Evolutionary conservation across 2,888 invertebrate genomes (phyloP), one percentile per base, ranked within the genome.

Genomic region (Diabrotica balteata): DNA sequence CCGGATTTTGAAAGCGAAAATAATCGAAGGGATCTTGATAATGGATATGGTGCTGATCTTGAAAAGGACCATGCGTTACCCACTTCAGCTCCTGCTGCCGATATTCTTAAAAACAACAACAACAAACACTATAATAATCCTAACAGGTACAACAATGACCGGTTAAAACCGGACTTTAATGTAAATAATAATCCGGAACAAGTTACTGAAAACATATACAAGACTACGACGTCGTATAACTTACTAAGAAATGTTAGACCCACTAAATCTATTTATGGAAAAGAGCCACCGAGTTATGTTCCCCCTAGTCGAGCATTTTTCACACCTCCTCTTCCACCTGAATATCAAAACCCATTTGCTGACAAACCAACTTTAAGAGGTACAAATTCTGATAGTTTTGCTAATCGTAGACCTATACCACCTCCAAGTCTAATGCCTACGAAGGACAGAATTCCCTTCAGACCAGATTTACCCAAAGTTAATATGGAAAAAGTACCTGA

Each of bases 341-440:
- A 93, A 83, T 93, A 92, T 80, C 88, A 90, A 70, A 93, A 93
- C 85, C 94, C 94, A 0, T 94, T 94, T 80, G 93, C 93, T n/a
- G 93, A 94, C 81, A 94, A 93, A 83, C 94, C 94, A 61, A 95
- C 94, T 57, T 85, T 95, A 68, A 88, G 94, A 78, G 83, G 84
- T 17, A 89, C 89, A 53, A 89, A 88, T 81, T 88, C 88, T 59
- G 89, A 89, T 75, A 87, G 87, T 76, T 90, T 90, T 79, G 89
- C 88, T 74, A 91, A 91, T 81, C 86, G 93, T 72, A 87, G 94
- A 73, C 93, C 93, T 0, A 90, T 93, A 73, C 93, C 93, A n/a
- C 93, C 93, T 11, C 94, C 94, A 0, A 93, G 93, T 68, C 86
- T 93, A 69, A 92, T 92, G 77, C 93, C 93, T 0, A 91, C 91